A percentile compares a stretch with the other conserved stretches of the same genome.
These are phyloP conservation scores for Stegostoma tigrinum DNA, from an alignment of 2,113 vertebrate species.

Conservation along the genomic window DNA sequence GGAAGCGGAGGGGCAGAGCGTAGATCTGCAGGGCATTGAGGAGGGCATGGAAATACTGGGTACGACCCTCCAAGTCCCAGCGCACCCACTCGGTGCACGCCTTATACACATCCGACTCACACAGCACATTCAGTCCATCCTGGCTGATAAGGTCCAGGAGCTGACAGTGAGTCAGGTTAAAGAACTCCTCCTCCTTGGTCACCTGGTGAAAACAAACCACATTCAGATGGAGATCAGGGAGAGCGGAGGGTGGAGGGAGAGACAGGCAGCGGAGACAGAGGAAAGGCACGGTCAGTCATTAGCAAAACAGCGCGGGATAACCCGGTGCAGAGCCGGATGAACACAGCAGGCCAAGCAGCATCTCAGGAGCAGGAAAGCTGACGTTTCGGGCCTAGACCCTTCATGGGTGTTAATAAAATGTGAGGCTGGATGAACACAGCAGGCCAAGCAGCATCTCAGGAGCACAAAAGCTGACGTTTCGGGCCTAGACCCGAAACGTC, in stretches of 20 bases:
- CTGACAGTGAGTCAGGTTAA: constrained; percentile 68
- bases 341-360: too few relatives aligned
- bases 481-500: too few relatives aligned
- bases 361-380: too few relatives aligned
- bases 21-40: constrained; percentile 69
- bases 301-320: too few relatives aligned
- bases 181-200: constrained; percentile 70
- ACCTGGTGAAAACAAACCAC: constrained; percentile 49
- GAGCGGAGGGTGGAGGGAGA: neutral
- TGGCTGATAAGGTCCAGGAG: constrained; percentile 69
- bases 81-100: constrained; percentile 70
- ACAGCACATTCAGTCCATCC: constrained; percentile 70
- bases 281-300: neutral
- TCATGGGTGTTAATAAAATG: too few relatives aligned
- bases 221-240: neutral
- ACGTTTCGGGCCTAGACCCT: too few relatives aligned
- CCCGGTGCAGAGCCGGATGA: too few relatives aligned
- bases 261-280: neutral
- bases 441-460: too few relatives aligned
- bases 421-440: too few relatives aligned
- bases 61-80: constrained; percentile 59
- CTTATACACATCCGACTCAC: constrained; percentile 72
- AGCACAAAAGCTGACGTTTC: too few relatives aligned
- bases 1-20: constrained; percentile 65
- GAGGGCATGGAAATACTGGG: constrained; percentile 68